Evolutionary conservation across 2,113 vertebrate genomes (phyloP).

Genomic region (Salvelinus namaycush): DNA sequence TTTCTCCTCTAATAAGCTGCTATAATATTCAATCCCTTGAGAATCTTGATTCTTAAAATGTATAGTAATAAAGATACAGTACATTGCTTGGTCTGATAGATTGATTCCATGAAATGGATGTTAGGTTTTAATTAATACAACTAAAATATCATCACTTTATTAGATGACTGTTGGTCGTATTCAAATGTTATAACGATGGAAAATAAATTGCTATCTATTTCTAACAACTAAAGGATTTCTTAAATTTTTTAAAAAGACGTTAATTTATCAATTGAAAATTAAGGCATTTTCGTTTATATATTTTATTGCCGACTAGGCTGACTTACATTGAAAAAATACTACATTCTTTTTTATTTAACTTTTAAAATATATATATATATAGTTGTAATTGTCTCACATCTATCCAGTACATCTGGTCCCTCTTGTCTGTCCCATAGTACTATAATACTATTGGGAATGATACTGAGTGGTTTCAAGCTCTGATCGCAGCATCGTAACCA

Average conservation of each 20-base stretch:
- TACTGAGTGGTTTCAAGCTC: constrained; percentile 19
- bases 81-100: background rate
- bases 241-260: background rate
- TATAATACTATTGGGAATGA: constrained; percentile 7
- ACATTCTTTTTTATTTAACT: background rate
- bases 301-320: background rate
- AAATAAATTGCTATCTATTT: background rate
- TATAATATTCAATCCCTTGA: background rate
- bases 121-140: background rate
- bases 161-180: background rate
- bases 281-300: background rate
- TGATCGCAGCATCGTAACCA: background rate
- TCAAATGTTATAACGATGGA: background rate
- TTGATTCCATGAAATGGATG: background rate
- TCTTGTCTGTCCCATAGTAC: background rate
- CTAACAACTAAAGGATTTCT: background rate
- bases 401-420: background rate
- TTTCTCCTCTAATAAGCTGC: background rate
- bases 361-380: background rate
- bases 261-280: background rate
- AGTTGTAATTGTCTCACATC: background rate
- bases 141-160: background rate
- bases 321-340: background rate
- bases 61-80: no score
- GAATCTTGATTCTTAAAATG: background rate